phyloP scores from a whole-genome alignment of 2,888 invertebrate genomes.

The Noctua janthina region DNA sequence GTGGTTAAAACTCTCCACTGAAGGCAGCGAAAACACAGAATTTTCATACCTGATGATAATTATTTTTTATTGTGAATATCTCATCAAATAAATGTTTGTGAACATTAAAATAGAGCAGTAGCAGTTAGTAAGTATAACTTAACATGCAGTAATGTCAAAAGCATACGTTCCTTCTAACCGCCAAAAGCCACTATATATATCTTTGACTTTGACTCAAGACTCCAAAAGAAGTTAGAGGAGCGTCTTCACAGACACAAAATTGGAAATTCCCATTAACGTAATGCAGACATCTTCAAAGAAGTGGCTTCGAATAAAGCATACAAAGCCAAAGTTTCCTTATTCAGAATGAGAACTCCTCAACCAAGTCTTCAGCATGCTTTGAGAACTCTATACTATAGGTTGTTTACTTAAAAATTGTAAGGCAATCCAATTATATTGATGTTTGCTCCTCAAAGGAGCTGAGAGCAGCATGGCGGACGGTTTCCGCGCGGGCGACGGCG shows the following conservation, averaged over 20 bases:
- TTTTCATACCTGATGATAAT: neutral
- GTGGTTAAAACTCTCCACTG: neutral
- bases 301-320: conserved; percentile 31
- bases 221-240: conserved; percentile 16
- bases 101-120: neutral
- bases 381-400: conserved; percentile 58
- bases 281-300: conserved; percentile 58
- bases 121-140: neutral
- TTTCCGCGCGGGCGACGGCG: conserved; percentile 71
- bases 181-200: neutral
- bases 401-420: conserved; percentile 76
- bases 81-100: neutral
- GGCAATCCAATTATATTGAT: conserved; percentile 87
- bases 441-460: conserved; percentile 82
- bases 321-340: conserved; percentile 52
- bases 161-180: neutral
- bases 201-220: conserved; percentile 18
- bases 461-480: conserved; percentile 70
- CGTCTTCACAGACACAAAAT: conserved; percentile 25
- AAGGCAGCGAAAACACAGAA: neutral
- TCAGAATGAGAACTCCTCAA: conserved; percentile 48
- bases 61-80: neutral
- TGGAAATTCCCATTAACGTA: conserved; percentile 55
- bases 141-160: neutral
- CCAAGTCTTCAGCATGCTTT: conserved; percentile 52